Percentiles rank a stretch among this genome's conserved stretches.
Conservation (phyloP, 2,113 vertebrate species). For the Xiphophorus maculatus region DNA sequence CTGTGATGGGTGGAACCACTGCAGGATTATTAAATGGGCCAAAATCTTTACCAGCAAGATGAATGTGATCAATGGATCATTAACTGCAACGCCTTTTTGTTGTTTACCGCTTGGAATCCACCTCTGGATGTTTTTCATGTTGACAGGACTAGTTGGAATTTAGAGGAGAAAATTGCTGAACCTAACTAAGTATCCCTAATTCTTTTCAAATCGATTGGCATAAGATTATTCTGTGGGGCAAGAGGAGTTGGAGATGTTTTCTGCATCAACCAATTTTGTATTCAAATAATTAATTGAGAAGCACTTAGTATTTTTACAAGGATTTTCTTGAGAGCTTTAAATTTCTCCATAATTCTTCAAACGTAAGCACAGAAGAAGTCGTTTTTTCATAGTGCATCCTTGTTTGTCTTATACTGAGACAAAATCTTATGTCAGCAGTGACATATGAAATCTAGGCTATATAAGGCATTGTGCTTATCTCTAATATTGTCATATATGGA, state of each 20-base stretch:
- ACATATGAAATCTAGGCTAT: not conserved
- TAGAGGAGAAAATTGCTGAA: constrained; percentile 1
- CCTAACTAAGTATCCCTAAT: not conserved
- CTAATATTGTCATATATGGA: not conserved
- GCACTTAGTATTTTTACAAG: not conserved
- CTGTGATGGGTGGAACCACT: not conserved
- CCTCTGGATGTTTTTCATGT: constrained; percentile 17
- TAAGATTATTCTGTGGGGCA: not conserved
- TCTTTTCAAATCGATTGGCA: not conserved
- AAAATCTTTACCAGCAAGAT: constrained; percentile 18
- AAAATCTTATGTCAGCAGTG: not conserved
- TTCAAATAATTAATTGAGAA: not conserved
- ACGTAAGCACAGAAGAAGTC: not conserved
- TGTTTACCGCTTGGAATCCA: constrained; percentile 7
- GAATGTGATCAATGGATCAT: constrained; percentile 13
- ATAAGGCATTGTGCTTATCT: not conserved
- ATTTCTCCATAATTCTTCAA: not conserved
- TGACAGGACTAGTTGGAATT: not conserved
- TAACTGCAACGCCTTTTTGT: constrained; percentile 7
- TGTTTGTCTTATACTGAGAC: not conserved
- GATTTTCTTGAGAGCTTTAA: not conserved
- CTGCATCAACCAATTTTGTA: not conserved
- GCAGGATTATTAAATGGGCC: constrained; percentile 7
- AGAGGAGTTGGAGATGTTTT: not conserved
- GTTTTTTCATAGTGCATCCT: not conserved